These are phyloP conservation scores for Brevimyrus niger DNA, from an alignment of 2,113 vertebrate genomes.

Conservation along the genomic window DNA sequence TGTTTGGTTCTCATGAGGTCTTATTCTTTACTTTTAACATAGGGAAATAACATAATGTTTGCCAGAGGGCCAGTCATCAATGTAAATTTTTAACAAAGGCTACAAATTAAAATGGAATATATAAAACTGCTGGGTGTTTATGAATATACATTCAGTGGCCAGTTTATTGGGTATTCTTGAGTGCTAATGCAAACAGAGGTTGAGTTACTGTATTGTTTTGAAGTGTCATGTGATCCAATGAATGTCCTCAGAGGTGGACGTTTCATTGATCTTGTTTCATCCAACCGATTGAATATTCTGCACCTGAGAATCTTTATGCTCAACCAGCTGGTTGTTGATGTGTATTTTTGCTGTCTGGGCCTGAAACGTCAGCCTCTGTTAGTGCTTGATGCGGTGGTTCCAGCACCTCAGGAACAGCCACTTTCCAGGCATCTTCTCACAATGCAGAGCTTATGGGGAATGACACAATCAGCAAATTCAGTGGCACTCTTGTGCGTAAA, in stretches of 20 bases:
- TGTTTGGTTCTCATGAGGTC: neutral
- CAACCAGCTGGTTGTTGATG: neutral
- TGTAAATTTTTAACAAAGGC: slow-evolving; percentile 47
- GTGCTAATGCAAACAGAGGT: neutral
- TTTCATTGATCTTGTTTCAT: neutral
- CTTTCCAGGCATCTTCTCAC: neutral
- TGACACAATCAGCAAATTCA: neutral
- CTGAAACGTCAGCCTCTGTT: neutral
- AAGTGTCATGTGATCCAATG: neutral
- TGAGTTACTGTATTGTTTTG: neutral
- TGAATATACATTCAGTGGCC: neutral
- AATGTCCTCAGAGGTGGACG: neutral
- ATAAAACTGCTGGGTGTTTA: slow-evolving; percentile 31
- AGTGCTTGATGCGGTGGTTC: neutral
- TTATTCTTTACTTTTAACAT: neutral
- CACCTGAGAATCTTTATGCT: neutral
- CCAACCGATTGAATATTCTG: neutral
- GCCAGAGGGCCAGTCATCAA: slow-evolving; percentile 35
- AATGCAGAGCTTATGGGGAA: neutral
- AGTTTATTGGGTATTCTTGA: neutral
- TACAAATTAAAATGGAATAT: slow-evolving; percentile 56
- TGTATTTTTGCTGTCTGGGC: neutral
- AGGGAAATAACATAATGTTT: slow-evolving; percentile 42
- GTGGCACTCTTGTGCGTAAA: neutral
- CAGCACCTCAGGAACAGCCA: neutral